Conservation (phyloP, 2,797 vertebrate genomes). For the Sebastolobus alascanus region DNA sequence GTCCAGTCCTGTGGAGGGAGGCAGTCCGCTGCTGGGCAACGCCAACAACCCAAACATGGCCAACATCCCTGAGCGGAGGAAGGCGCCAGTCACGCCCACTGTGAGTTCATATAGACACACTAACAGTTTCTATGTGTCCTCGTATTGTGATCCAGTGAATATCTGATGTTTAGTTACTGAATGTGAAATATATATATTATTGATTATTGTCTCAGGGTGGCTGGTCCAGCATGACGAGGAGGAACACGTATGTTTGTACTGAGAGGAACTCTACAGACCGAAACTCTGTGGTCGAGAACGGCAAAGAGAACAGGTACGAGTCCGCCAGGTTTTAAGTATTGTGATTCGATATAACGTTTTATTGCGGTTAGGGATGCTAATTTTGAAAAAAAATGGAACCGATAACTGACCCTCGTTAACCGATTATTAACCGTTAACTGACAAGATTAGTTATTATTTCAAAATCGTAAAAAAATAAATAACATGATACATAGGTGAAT, state of each 20-base stretch:
- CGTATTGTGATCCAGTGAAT: too few species aligned
- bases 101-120: background rate
- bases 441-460: too few species aligned
- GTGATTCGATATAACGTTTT: too few species aligned
- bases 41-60: conserved; percentile 94
- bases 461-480: too few species aligned
- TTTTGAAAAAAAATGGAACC: too few species aligned
- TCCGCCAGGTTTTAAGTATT: too few species aligned
- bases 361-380: too few species aligned
- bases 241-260: conserved; percentile 94
- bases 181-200: background rate
- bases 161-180: too few species aligned
- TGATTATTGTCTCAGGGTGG: background rate
- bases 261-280: conserved; percentile 90
- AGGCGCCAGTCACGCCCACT: background rate
- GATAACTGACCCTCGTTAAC: too few species aligned
- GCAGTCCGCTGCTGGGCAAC: conserved; percentile 90
- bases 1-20: background rate
- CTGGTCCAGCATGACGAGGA: conserved; percentile 91
- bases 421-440: too few species aligned
- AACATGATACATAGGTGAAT: too few species aligned
- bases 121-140: too few species aligned
- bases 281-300: conserved; percentile 74
- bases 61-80: conserved; percentile 85
- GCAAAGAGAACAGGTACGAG: background rate